A percentile compares a stretch with the other conserved stretches of the same genome.
Evolutionary conservation across 2,888 invertebrate genomes (phyloP).

Genomic region (Dichetophora obliterata): DNA sequence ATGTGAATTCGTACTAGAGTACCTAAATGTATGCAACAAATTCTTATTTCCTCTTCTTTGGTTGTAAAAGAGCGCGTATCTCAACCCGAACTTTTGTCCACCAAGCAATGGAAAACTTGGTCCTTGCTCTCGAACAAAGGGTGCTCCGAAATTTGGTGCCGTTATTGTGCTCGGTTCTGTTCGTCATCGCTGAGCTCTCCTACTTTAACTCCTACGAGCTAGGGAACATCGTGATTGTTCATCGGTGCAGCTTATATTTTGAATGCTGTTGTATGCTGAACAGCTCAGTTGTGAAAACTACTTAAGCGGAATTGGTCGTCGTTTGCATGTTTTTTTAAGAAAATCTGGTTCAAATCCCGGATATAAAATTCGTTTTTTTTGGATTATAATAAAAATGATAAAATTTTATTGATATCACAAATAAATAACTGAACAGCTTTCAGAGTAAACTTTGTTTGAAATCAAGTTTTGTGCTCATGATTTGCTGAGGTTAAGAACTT

Average conservation of each 20-base stretch:
- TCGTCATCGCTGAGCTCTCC: background rate
- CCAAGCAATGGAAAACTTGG: background rate
- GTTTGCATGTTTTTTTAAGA: background rate
- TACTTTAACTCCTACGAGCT: background rate
- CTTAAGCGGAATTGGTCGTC: conserved; percentile 23
- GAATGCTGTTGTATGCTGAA: background rate
- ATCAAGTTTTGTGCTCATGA: too few relatives aligned
- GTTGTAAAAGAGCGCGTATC: background rate
- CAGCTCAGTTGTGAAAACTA: conserved; percentile 33
- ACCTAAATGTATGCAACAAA: conserved; percentile 1
- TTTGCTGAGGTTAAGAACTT: too few relatives aligned
- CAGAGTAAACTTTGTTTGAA: too few relatives aligned
- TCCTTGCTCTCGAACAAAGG: background rate
- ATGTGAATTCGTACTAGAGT: too few relatives aligned
- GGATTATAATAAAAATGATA: background rate
- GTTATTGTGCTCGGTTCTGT: background rate
- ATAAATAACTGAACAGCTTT: background rate
- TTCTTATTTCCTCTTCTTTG: too few relatives aligned
- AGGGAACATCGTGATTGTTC: background rate
- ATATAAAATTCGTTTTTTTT: background rate
- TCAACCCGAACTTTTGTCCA: background rate
- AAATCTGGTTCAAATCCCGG: conserved; percentile 7
- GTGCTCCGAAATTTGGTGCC: background rate
- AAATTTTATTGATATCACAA: background rate
- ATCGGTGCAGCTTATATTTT: background rate